phyloP scores from a whole-genome alignment of 2,797 vertebrate genomes.

The Salmo trutta region DNA sequence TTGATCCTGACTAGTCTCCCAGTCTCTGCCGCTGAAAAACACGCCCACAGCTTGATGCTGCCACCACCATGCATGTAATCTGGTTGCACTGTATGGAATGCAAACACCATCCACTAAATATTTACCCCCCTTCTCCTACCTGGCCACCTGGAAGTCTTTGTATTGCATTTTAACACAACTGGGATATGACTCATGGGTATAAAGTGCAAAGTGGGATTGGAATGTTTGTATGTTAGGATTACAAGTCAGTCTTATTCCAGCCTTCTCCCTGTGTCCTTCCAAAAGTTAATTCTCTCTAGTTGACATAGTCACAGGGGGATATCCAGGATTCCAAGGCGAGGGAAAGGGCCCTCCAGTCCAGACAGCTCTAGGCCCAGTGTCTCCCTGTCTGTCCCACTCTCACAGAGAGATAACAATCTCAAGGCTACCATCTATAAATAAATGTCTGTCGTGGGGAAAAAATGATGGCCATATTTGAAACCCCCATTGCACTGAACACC shows the following conservation, averaged over 20 bases:
- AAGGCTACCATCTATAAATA: slow-evolving; percentile 47
- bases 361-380: slow-evolving; percentile 32
- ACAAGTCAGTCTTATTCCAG: slow-evolving; percentile 53
- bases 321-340: slow-evolving; percentile 37
- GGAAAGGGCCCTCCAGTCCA: slow-evolving; percentile 41
- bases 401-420: slow-evolving; percentile 50
- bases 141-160: slow-evolving; percentile 26
- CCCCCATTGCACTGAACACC: slow-evolving; percentile 9
- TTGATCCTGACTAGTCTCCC: no score
- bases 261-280: slow-evolving; percentile 42
- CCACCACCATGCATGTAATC: slow-evolving; percentile 11
- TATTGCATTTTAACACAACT: slow-evolving; percentile 40
- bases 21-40: no score
- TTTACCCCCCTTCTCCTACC: slow-evolving; percentile 26
- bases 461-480: slow-evolving; percentile 37
- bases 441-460: slow-evolving; percentile 38
- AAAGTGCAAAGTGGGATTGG: slow-evolving; percentile 32
- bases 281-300: slow-evolving; percentile 54
- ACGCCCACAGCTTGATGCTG: no score
- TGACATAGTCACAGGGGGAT: slow-evolving; percentile 55
- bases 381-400: slow-evolving; percentile 25
- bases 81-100: slow-evolving; percentile 20
- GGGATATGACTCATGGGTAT: slow-evolving; percentile 61
- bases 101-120: slow-evolving; percentile 40
- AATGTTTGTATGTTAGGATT: slow-evolving; percentile 49